Base-by-base conservation (phyloP, 1,140 invertebrate species). In the Drosophila bocki region DNA sequence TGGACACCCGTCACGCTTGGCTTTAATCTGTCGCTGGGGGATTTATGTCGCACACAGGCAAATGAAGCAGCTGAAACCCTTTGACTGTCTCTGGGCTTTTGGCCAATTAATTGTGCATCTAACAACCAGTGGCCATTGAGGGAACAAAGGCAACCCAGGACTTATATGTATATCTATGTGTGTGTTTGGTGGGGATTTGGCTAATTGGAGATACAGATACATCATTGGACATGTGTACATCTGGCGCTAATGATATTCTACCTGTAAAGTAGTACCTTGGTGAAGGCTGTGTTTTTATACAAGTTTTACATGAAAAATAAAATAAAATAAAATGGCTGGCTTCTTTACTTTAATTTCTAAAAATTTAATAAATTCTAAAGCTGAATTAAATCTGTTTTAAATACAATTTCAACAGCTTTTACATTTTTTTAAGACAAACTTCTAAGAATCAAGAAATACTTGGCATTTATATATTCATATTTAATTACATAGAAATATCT, bases 61-160 rank as follows among this genome's bases (percentile, higher is more conserved):
- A 47, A 53, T 39, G 13, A n/a, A 29, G 29, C 37, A n/a, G 9
- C 17, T 32, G 56, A 39, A 64, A 62, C 72, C 58, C 72, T 82
- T 81, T 81, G 26, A 26, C 32, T 63, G 42, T 59, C 80, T 64
- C 82, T 82, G 72, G 58, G 39, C 50, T 54, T 53, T 47, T 53
- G 47, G 29, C 33, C 56, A 78, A 78, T 72, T 82, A 78, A 82
- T 59, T 82, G 53, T 45, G 59, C 74, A 82, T 82, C 81, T 35
- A 51, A 51, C 53, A 51, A 51, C 53, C 19, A 50, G 26, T 48
- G 11, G 26, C 12, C 65, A 50, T 41, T 67, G 59, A 56, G 1
- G 29, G 32, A 35, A 61, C 42, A 48, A 56, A 37, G 32, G 33
- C 29, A 29, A 1, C 3, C 22, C 22, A 15, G 45, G 45, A 47